A percentile compares a stretch with the other conserved stretches of the same genome.
These are phyloP conservation scores for Babylonia areolata DNA, from an alignment of 1,140 invertebrate species.

Conservation along the genomic window DNA sequence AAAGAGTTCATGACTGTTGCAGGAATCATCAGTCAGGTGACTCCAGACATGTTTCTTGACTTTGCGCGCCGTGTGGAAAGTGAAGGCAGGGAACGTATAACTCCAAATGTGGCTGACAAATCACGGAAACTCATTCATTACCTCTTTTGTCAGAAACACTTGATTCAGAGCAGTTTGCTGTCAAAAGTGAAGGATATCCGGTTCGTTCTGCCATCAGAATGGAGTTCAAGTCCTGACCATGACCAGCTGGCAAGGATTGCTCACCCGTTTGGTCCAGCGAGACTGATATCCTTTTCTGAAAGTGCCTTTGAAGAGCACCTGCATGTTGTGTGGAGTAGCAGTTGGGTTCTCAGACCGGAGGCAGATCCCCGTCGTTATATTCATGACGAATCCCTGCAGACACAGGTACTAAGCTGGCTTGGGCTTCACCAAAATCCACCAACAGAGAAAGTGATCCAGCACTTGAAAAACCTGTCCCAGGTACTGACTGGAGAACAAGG, in stretches of 20 bases:
- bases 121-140: slow-evolving; percentile 12
- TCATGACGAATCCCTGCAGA: background rate
- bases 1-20: background rate
- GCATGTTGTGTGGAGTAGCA: slow-evolving; percentile 51
- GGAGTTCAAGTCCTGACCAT: background rate
- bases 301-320: slow-evolving; percentile 17
- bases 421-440: slow-evolving; percentile 33
- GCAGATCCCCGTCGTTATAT: slow-evolving; percentile 27
- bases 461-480: slow-evolving; percentile 42
- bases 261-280: background rate
- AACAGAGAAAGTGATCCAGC: slow-evolving; percentile 36
- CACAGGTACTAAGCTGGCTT: background rate
- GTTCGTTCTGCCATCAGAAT: slow-evolving; percentile 45
- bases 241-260: background rate
- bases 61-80: background rate
- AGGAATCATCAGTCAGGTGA: slow-evolving; percentile 2
- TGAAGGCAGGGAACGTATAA: background rate
- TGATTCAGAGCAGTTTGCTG: background rate
- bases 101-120: background rate
- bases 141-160: background rate
- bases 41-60: slow-evolving; percentile 5
- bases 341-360: slow-evolving; percentile 34
- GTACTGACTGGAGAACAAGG: slow-evolving; percentile 31
- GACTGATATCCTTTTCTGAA: slow-evolving; percentile 41
- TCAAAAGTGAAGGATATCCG: slow-evolving; percentile 34